Percentiles rank a stretch among this genome's conserved stretches.
phyloP scores from a whole-genome alignment of 1,140 invertebrate species.

The Glossosoma conforme region DNA sequence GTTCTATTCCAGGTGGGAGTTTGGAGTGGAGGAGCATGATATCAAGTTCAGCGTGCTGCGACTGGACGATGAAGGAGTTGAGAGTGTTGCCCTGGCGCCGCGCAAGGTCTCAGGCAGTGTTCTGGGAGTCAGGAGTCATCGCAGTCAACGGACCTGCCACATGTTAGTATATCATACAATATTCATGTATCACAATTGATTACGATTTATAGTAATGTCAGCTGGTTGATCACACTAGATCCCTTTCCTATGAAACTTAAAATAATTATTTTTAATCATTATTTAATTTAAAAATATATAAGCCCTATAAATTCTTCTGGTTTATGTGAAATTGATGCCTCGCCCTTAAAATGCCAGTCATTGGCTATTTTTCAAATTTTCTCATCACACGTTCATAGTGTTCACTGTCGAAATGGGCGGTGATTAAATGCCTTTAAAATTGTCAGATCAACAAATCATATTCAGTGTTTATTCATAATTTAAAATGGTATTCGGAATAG shows the following conservation, averaged over 20 bases:
- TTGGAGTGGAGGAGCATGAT: slow-evolving; percentile 79
- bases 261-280: slow-evolving; percentile 3
- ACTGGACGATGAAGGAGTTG: slow-evolving; percentile 58
- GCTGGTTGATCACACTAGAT: neutral
- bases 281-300: neutral
- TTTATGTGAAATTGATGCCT: no score
- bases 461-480: no score
- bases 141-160: slow-evolving; percentile 69
- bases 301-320: no score
- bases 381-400: no score
- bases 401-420: no score
- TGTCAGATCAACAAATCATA: no score
- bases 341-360: no score
- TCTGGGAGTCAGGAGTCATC: slow-evolving; percentile 72
- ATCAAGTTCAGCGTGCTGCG: slow-evolving; percentile 79
- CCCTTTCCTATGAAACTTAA: slow-evolving; percentile 6
- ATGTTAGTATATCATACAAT: slow-evolving; percentile 60
- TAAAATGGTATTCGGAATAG: no score
- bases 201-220: neutral
- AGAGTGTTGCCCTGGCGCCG: slow-evolving; percentile 60
- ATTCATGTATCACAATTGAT: no score
- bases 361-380: no score
- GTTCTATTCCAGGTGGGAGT: slow-evolving; percentile 80
- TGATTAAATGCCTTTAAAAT: no score
- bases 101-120: slow-evolving; percentile 67